Evolutionary conservation across 1,140 invertebrate species (phyloP), one percentile per base, ranked within the genome.

Genomic region (Aphidius ervi): DNA sequence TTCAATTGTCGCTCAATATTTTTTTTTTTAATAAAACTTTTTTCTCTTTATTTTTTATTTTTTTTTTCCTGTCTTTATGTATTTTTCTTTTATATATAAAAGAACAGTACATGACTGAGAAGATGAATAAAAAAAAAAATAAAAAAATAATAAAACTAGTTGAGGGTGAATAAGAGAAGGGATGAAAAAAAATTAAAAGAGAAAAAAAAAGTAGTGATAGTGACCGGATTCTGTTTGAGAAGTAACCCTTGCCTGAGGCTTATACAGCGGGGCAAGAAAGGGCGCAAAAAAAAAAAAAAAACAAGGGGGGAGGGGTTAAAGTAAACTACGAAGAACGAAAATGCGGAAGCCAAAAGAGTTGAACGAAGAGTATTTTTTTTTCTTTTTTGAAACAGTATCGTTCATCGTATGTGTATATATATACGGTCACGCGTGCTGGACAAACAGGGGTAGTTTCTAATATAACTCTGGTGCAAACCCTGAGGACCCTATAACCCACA

Each of bases 361-460:
- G 67, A 70, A 69, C 23, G 23, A 68, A 61, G 67, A 59, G 40
- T n/a, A 1, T 31, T 41, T 40, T 37, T 37, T 5, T 42, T 42
- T 48, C 45, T 10, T 54, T 46, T 67, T 70, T 72, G 71, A 72
- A 76, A 72, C 73, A 43, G 70, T 74, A 74, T 75, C 76, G 74
- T 70, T 72, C 9, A 16, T 42, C 39, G 40, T 23, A 16, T 16
- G 16, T 31, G 23, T 31, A 31, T 70, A 67, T 61, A 66, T 69
- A 73, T 72, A 64, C 56, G 71, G 70, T 76, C 74, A 75, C 75
- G 75, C 73, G 74, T 70, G 63, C 71, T 71, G 56, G 67, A 68
- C 71, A 77, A 78, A 78, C 74, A 78, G 55, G 43, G 55, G 31
- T 55, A 55, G 68, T 70, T 73, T 73, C 72, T 70, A 73, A 76